Evolutionary conservation across 2,888 invertebrate genomes (phyloP).

Genomic region (Tanytarsus gracilentus): DNA sequence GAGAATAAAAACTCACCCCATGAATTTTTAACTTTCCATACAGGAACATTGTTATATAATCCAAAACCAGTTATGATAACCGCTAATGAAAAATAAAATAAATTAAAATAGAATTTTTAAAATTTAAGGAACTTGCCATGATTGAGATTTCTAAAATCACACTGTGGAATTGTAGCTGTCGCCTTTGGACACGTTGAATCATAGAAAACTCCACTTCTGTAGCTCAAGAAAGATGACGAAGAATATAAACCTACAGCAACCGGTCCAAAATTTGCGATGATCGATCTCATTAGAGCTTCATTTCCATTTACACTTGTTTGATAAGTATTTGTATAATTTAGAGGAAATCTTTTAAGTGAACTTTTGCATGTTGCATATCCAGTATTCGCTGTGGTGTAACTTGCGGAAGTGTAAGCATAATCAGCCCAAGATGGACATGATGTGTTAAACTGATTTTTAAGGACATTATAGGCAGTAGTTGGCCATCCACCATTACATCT

Average conservation of each 20-base stretch:
- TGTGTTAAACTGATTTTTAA: background rate
- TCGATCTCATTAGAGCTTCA: background rate
- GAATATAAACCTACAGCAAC: background rate
- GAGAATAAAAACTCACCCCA: background rate
- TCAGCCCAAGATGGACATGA: background rate
- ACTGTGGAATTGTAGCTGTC: background rate
- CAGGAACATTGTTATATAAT: background rate
- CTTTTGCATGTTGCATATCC: background rate
- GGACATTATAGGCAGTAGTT: background rate
- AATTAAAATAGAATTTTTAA: background rate
- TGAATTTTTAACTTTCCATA: background rate
- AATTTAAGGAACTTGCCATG: background rate
- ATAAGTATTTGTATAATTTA: background rate
- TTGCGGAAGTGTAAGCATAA: no score
- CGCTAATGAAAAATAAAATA: background rate
- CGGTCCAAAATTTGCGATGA: background rate
- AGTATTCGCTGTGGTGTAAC: background rate
- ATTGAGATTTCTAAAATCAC: background rate
- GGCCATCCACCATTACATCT: background rate
- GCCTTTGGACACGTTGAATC: background rate
- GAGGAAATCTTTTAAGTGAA: no score
- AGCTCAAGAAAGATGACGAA: background rate
- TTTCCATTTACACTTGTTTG: background rate
- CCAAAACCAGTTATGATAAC: background rate
- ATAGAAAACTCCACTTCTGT: background rate